phyloP scores from a whole-genome alignment of 2,113 vertebrate genomes.

The Rhinopomastus cyanomelas region DNA sequence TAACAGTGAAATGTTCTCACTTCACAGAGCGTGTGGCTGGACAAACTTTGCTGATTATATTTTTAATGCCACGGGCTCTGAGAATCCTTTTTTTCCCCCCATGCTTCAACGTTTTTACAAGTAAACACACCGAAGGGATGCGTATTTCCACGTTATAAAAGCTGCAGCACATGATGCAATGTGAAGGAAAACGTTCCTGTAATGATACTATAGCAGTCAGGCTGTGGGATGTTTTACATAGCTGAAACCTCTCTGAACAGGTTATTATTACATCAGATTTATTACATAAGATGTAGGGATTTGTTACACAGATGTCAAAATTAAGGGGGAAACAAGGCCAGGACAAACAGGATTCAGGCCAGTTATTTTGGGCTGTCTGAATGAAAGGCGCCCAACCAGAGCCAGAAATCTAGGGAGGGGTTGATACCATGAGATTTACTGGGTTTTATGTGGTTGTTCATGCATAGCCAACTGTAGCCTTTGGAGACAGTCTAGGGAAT shows the following conservation, averaged over 20 bases:
- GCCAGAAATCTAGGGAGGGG: background rate
- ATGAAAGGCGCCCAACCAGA: background rate
- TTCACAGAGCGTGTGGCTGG: background rate
- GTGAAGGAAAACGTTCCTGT: background rate
- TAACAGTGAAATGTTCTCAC: conserved; percentile 19
- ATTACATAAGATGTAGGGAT: too few relatives aligned
- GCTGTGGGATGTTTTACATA: background rate
- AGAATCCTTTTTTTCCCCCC: background rate
- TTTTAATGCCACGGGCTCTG: background rate
- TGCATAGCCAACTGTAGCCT: background rate
- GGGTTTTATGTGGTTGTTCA: background rate
- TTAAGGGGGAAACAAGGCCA: background rate
- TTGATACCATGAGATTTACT: fast-evolving
- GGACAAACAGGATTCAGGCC: background rate
- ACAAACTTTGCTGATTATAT: background rate
- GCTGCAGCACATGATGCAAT: background rate
- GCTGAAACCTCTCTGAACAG: background rate
- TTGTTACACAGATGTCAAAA: background rate
- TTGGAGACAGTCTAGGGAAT: background rate
- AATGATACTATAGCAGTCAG: background rate
- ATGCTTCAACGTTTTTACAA: background rate
- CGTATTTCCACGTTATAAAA: background rate
- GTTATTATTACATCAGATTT: background rate
- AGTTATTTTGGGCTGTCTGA: background rate
- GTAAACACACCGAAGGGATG: background rate